Conservation (phyloP, 2,888 invertebrate species). For the Molorchus minor region DNA sequence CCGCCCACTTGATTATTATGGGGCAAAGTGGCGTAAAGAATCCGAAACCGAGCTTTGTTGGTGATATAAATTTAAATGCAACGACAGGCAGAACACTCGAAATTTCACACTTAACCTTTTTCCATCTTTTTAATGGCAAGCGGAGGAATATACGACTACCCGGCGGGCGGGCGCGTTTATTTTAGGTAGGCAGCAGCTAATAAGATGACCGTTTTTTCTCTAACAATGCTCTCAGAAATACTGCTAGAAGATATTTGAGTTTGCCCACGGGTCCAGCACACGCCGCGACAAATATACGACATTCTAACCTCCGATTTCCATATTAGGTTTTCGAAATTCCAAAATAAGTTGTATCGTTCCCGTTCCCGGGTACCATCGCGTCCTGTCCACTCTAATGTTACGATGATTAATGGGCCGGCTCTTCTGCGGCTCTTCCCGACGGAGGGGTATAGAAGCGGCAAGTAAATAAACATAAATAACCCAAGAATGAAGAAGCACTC, state of each 20-base stretch:
- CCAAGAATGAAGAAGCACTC: conserved; percentile 35
- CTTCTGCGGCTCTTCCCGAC: conserved; percentile 17
- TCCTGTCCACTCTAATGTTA: conserved; percentile 20
- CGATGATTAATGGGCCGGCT: conserved; percentile 25
- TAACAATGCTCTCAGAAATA: too few relatives aligned
- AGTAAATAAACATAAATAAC: conserved; percentile 36
- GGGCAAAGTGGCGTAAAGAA: conserved; percentile 19
- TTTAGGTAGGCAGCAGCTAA: not conserved
- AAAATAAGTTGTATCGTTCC: conserved; percentile 26
- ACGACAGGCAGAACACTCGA: conserved; percentile 30
- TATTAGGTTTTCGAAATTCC: conserved; percentile 23
- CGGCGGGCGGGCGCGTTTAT: not conserved
- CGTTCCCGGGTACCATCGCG: not conserved
- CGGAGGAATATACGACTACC: not conserved
- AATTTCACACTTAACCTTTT: conserved; percentile 30
- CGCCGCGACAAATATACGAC: conserved; percentile 5
- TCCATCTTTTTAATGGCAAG: not conserved
- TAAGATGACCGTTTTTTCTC: too few relatives aligned
- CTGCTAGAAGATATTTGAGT: not conserved
- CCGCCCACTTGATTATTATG: conserved; percentile 9
- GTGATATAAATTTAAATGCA: conserved; percentile 30
- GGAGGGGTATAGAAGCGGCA: conserved; percentile 16
- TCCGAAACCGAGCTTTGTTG: conserved; percentile 23
- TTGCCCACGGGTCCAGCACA: not conserved
- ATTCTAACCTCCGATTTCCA: conserved; percentile 12